Conservation (phyloP, 2,113 vertebrate species). For the Pelvicachromis taeniatus region DNA sequence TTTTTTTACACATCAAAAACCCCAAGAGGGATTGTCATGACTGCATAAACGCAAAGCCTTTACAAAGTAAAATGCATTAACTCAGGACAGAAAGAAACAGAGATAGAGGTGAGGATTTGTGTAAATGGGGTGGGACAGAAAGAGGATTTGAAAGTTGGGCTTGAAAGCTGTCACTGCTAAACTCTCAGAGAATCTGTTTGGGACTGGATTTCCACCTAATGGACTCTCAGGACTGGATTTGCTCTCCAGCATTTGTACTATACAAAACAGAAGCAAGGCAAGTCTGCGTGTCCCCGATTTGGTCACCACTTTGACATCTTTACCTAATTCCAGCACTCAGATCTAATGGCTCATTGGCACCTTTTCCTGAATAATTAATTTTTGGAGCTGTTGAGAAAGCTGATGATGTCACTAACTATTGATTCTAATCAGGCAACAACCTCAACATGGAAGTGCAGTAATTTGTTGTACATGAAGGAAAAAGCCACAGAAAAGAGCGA, state of each 20-base stretch:
- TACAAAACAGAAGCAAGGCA: not conserved
- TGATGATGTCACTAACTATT: not conserved
- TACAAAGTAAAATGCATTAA: constrained; percentile 22
- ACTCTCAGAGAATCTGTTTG: not conserved
- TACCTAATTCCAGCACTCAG: not conserved
- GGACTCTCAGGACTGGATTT: not conserved
- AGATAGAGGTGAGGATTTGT: constrained; percentile 35
- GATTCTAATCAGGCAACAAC: not conserved
- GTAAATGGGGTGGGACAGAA: not conserved
- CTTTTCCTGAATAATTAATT: not conserved
- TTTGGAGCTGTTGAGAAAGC: not conserved
- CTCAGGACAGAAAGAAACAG: not conserved
- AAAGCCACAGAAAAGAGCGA: not conserved
- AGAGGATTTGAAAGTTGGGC: constrained; percentile 47
- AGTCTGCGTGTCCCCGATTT: accelerated
- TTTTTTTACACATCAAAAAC: not conserved
- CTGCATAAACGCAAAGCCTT: constrained; percentile 4
- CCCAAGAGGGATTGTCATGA: not conserved
- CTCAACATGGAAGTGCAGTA: not conserved
- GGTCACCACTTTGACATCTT: not conserved
- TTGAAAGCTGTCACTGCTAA: not conserved
- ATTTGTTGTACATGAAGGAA: not conserved
- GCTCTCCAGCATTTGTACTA: not conserved
- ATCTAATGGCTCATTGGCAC: not conserved
- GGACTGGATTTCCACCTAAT: not conserved